phyloP scores from a whole-genome alignment of 2,888 invertebrate species.

The Drosophila colorata region DNA sequence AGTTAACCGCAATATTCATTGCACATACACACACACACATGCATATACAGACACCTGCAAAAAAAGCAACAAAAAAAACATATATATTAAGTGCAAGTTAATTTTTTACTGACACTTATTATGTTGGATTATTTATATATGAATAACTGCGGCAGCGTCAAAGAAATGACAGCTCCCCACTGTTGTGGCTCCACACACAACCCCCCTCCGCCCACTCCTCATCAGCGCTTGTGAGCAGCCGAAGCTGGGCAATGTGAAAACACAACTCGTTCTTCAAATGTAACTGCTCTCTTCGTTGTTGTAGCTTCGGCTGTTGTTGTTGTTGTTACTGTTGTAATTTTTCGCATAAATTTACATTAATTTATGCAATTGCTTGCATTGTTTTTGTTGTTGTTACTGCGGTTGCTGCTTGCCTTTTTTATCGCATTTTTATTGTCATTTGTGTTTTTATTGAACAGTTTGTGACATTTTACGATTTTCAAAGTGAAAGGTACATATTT shows the following conservation, averaged over 20 bases:
- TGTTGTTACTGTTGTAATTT: conserved; percentile 58
- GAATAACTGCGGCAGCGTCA: conserved; percentile 6
- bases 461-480: conserved; percentile 74
- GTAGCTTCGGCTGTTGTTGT: conserved; percentile 8
- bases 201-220: neutral
- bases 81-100: too few species aligned
- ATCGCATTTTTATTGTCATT: conserved; percentile 68
- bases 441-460: conserved; percentile 69
- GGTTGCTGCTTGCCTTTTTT: conserved; percentile 39
- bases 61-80: neutral
- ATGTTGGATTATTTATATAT: conserved; percentile 8
- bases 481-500: conserved; percentile 73
- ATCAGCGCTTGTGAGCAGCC: neutral
- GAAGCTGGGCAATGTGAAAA: conserved; percentile 31
- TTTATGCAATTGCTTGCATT: conserved; percentile 69
- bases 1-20: too few species aligned
- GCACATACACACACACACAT: conserved; percentile 1
- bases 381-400: conserved; percentile 36
- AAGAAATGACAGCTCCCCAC: neutral
- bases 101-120: conserved; percentile 1
- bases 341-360: conserved; percentile 71
- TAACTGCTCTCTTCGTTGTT: conserved; percentile 34
- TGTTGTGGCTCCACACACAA: neutral
- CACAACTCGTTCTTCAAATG: conserved; percentile 30
- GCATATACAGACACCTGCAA: conserved; percentile 10